phyloP scores from a whole-genome alignment of 2,888 invertebrate species.

The Morinoia aosen region DNA sequence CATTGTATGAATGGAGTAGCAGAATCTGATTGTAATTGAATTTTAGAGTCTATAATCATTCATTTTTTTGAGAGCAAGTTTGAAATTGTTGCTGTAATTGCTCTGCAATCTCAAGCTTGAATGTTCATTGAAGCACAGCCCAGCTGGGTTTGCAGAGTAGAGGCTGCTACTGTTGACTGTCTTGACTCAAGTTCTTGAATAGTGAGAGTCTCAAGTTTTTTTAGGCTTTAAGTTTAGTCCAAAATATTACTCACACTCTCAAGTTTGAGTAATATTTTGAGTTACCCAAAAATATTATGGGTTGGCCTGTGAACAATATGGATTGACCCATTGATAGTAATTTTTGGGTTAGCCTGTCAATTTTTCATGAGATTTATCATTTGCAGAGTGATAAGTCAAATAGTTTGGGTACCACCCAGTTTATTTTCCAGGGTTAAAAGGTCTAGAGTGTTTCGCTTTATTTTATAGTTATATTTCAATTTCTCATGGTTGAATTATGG shows the following conservation, averaged over 20 bases:
- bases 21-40: not conserved
- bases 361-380: not conserved
- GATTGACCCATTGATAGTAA: not conserved
- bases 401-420: not conserved
- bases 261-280: no score
- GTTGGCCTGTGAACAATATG: no score
- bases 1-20: no score
- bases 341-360: not conserved
- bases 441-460: not conserved
- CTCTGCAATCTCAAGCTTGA: not conserved
- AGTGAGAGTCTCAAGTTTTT: no score
- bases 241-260: no score
- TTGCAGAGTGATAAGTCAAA: not conserved
- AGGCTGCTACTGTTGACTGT: not conserved
- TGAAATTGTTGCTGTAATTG: not conserved
- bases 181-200: no score
- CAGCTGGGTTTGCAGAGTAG: not conserved
- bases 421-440: not conserved
- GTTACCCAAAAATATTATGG: no score
- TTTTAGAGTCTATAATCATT: not conserved
- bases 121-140: not conserved
- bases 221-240: no score
- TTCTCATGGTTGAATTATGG: not conserved
- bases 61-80: not conserved
- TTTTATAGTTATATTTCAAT: not conserved